A percentile compares a stretch with the other conserved stretches of the same genome.
These are phyloP conservation scores for Hyaena hyaena DNA, from an alignment of 2,113 vertebrate species.

Conservation along the genomic window DNA sequence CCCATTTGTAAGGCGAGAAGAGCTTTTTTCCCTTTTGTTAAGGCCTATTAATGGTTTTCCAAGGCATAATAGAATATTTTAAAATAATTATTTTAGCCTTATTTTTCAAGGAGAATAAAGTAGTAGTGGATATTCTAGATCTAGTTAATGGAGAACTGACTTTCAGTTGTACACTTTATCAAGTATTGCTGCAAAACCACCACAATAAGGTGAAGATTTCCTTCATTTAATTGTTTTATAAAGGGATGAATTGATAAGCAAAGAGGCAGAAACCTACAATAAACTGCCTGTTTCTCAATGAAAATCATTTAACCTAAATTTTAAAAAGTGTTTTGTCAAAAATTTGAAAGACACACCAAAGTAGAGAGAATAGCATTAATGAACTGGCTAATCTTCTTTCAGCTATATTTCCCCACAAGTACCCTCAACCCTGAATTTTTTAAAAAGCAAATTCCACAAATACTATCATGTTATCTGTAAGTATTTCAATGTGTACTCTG, in stretches of 20 bases:
- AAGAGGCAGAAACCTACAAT: neutral
- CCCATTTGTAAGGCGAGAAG: neutral
- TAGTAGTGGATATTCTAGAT: neutral
- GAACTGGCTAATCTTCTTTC: neutral
- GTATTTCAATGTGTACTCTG: neutral
- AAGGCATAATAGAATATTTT: neutral
- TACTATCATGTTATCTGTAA: neutral
- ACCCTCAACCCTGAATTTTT: neutral
- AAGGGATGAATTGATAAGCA: neutral
- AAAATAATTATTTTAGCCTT: neutral
- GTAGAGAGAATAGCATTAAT: neutral
- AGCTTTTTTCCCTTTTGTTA: neutral
- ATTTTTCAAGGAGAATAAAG: slow-evolving; percentile 36
- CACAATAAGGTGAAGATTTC: neutral
- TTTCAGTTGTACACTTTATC: neutral
- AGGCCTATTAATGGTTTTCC: neutral
- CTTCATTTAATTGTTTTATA: neutral
- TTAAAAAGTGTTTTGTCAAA: neutral
- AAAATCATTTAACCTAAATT: slow-evolving; percentile 19
- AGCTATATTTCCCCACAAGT: neutral
- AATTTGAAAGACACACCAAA: neutral
- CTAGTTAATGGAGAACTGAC: neutral
- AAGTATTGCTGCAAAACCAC: neutral
- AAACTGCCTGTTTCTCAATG: neutral
- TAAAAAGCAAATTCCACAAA: slow-evolving; percentile 13